A percentile compares a stretch with the other conserved stretches of the same genome.
These are phyloP conservation scores for Peromyscus eremicus DNA, from an alignment of 2,797 vertebrate genomes.

Conservation along the genomic window DNA sequence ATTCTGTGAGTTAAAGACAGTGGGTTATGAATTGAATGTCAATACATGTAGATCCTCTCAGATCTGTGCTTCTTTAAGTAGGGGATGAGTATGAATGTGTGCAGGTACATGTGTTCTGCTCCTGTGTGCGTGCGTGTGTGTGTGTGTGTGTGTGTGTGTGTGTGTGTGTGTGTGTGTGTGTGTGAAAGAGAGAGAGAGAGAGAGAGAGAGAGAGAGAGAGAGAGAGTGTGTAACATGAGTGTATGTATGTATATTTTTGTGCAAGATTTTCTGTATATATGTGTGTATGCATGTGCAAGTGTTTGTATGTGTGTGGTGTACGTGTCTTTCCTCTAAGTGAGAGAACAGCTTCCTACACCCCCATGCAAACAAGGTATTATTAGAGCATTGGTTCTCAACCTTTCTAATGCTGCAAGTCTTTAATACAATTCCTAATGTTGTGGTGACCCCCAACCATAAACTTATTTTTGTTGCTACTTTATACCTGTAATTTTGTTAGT, in stretches of 20 bases:
- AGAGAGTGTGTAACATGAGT: too few species aligned
- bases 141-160: background rate
- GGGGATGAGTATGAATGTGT: background rate
- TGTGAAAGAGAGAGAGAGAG: too few species aligned
- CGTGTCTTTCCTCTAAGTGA: background rate
- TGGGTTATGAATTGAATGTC: constrained; percentile 62
- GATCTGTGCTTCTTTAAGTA: background rate
- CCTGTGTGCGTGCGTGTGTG: background rate
- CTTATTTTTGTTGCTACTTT: background rate
- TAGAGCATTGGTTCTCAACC: background rate
- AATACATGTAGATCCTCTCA: constrained; percentile 38
- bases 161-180: background rate
- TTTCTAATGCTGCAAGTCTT: background rate
- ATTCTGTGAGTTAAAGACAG: constrained; percentile 55
- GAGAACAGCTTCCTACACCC: background rate
- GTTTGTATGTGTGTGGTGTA: too few species aligned
- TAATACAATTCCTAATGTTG: background rate
- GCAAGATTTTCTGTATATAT: background rate
- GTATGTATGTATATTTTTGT: background rate
- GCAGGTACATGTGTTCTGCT: background rate
- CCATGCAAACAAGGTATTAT: background rate
- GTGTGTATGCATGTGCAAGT: background rate
- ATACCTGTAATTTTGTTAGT: background rate
- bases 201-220: too few species aligned
- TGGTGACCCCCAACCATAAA: background rate